Conservation (phyloP, 2,113 vertebrate species). For the Mesitornis unicolor region DNA sequence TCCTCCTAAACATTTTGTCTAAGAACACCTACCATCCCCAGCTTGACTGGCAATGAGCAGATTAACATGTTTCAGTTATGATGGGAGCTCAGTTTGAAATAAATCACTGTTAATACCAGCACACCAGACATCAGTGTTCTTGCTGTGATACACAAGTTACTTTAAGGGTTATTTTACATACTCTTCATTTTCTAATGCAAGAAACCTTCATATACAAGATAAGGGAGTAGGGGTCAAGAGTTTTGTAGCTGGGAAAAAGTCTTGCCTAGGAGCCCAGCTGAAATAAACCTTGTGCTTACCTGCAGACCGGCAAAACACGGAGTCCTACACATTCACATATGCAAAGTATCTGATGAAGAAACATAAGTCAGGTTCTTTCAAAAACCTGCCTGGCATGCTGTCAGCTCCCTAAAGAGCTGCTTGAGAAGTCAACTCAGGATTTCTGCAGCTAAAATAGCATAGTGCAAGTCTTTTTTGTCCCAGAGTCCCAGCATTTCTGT, state of each 20-base stretch:
- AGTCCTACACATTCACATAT: background rate
- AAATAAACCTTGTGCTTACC: background rate
- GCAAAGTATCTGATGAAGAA: background rate
- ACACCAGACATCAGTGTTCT: background rate
- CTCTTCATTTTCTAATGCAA: background rate
- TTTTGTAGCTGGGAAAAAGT: background rate
- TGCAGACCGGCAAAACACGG: background rate
- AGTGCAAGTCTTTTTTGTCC: background rate
- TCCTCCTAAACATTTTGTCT: slow-evolving; percentile 60
- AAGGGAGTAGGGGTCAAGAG: background rate
- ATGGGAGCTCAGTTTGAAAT: slow-evolving; percentile 9
- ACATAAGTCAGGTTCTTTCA: background rate
- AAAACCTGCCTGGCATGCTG: background rate
- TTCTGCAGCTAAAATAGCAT: background rate
- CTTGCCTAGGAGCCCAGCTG: background rate
- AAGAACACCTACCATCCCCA: slow-evolving; percentile 53
- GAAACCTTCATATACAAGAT: background rate
- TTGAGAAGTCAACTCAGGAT: background rate
- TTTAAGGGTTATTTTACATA: background rate
- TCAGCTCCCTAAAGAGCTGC: background rate
- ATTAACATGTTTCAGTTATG: slow-evolving; percentile 29
- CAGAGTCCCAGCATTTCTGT: background rate
- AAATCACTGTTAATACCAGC: background rate
- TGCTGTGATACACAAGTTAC: background rate
- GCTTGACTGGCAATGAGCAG: slow-evolving; percentile 41